Base-by-base conservation (phyloP, 2,888 invertebrate species). In the Psococerastis gibbosa region DNA sequence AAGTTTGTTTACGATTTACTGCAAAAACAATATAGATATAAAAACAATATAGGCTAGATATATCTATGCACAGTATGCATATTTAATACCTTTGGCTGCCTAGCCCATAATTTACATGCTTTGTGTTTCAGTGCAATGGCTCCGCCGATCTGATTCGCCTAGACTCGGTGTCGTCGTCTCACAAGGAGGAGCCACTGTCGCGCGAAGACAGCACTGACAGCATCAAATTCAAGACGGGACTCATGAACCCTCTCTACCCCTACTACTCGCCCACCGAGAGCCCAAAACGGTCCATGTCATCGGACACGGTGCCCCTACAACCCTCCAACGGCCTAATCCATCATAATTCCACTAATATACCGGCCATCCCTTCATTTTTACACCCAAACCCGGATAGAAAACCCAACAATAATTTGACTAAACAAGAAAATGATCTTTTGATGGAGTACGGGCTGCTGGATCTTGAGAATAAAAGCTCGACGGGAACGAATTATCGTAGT, bases 391-490 rank as follows among this genome's bases (percentile, higher is more conserved):
- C 32, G 35, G 44, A 38, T 64, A 51, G 63, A 64, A 55, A 59
- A 64, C 51, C 62, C 65, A 52, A 61, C 61, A 49, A 57, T 65
- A 65, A 38, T 58, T 64, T 50, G 60, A 59, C 56, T 47, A 52
- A 60, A 35, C 63, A 67, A 46, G 78, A 78, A 54, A 69, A 72
- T 54, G 78, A 77, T 55, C 64, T 80, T 44, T 65, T 80, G 49
- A 72, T 75, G 53, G 79, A 80, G 53, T 80, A 80, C 54, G 80
- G 80, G 43, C 62, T 80, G 50, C 75, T 79, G 60, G 78, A 79
- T 56, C 20, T 23, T 9, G 16, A 23, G 16, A 22, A 6, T n/a
- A n/a, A 22, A 27, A 27, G 8, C 6, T 9, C 27, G 27, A 27
- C 8, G 6, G 11, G 11, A 6, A 27, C 6, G 8, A 27, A 27